Conservation (phyloP, 2,797 vertebrate genomes). For the Acanthis flammea region DNA sequence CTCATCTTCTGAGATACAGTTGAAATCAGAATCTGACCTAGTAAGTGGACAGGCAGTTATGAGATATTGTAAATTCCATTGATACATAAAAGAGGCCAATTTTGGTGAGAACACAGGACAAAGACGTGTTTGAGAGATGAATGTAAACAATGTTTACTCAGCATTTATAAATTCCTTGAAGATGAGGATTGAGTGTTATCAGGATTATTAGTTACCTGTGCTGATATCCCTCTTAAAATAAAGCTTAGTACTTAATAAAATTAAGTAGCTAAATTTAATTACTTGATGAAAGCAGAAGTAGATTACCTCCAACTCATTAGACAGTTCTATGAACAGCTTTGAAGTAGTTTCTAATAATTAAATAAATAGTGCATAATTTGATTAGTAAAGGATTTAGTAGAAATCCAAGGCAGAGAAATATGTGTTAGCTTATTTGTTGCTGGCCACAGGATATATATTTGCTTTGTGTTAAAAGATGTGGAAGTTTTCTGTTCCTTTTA, state of each 20-base stretch:
- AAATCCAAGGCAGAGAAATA: neutral
- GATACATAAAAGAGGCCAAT: neutral
- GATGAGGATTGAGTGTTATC: neutral
- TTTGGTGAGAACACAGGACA: neutral
- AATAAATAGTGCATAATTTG: neutral
- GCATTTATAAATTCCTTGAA: neutral
- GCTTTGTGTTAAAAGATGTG: neutral
- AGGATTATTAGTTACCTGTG: neutral
- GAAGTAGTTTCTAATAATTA: neutral
- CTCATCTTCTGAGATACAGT: neutral
- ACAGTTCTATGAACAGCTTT: neutral
- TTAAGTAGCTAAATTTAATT: neutral
- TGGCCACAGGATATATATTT: neutral
- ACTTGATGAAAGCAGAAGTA: neutral
- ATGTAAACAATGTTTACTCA: neutral
- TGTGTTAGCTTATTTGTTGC: accelerated
- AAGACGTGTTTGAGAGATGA: neutral
- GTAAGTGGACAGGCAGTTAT: neutral
- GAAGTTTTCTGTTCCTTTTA: neutral
- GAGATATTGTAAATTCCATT: neutral
- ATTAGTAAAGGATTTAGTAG: neutral
- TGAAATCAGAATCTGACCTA: neutral
- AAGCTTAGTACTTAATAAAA: neutral
- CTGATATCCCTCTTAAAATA: neutral
- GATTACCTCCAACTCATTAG: neutral